Evolutionary conservation across 1,140 invertebrate genomes (phyloP).

Genomic region (Stegodyphus mimosarum): DNA sequence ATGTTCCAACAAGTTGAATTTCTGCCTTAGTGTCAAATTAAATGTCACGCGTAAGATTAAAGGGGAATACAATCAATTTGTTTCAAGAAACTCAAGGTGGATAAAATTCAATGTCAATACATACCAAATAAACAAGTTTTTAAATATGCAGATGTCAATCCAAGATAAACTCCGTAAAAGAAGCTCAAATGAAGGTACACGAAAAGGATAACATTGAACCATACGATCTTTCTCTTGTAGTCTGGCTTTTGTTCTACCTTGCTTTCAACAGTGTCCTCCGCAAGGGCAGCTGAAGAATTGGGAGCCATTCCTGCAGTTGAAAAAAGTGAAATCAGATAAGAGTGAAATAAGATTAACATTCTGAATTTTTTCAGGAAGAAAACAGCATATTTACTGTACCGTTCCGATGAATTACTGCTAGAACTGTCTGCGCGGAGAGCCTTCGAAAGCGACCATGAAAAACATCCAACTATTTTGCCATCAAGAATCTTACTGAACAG

Average conservation of each 20-base stretch:
- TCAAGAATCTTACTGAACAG: not conserved
- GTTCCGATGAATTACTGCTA: not conserved
- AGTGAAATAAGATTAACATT: not conserved
- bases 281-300: not conserved
- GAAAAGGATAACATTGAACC: slow-evolving; percentile 92
- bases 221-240: slow-evolving; percentile 78
- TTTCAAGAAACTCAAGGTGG: too few species aligned
- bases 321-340: not conserved
- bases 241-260: slow-evolving; percentile 6
- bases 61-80: too few species aligned
- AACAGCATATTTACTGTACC: not conserved
- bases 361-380: not conserved
- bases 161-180: slow-evolving; percentile 86
- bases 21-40: too few species aligned
- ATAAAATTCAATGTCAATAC: slow-evolving; percentile 63
- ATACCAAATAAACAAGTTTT: slow-evolving; percentile 82
- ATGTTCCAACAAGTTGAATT: too few species aligned
- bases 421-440: not conserved
- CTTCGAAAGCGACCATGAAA: not conserved
- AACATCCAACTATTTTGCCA: not conserved
- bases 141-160: slow-evolving; percentile 82
- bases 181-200: slow-evolving; percentile 85
- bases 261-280: not conserved
- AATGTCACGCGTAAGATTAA: too few species aligned
- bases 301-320: slow-evolving; percentile 38